Percentiles rank a stretch among this genome's conserved stretches.
Conservation (phyloP, 1,140 invertebrate genomes). For the Ctenoplectra terminalis region DNA sequence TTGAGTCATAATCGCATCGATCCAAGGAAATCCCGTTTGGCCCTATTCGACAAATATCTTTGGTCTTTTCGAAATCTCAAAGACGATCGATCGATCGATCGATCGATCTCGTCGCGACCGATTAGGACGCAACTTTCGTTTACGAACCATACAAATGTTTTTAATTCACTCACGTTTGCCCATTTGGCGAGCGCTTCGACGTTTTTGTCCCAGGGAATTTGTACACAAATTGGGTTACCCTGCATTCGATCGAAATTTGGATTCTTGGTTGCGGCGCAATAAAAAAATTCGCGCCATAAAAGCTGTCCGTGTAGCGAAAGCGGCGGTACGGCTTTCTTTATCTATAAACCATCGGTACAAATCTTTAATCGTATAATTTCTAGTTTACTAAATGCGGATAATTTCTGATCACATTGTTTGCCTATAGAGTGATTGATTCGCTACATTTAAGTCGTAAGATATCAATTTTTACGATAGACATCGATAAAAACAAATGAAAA, state of each 20-base stretch:
- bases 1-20: constrained; percentile 96
- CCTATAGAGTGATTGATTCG: too few relatives aligned
- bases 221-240: constrained; percentile 95
- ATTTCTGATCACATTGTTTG: too few relatives aligned
- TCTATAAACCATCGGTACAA: constrained; percentile 78
- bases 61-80: background rate
- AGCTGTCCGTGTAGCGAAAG: constrained; percentile 94
- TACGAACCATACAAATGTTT: background rate
- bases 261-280: constrained; percentile 94
- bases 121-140: background rate
- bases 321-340: constrained; percentile 91
- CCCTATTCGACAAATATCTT: constrained; percentile 84
- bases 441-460: too few relatives aligned
- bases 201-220: constrained; percentile 96
- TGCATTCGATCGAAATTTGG: constrained; percentile 95
- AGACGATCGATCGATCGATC: too few relatives aligned
- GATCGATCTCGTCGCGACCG: background rate
- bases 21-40: constrained; percentile 95
- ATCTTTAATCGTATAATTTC: too few relatives aligned
- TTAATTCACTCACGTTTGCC: constrained; percentile 89
- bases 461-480: too few relatives aligned
- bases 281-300: constrained; percentile 96
- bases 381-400: too few relatives aligned
- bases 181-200: constrained; percentile 92
- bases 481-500: too few relatives aligned